Evolutionary conservation across 1,140 invertebrate genomes (phyloP).

Genomic region (Epicauta chinensis): DNA sequence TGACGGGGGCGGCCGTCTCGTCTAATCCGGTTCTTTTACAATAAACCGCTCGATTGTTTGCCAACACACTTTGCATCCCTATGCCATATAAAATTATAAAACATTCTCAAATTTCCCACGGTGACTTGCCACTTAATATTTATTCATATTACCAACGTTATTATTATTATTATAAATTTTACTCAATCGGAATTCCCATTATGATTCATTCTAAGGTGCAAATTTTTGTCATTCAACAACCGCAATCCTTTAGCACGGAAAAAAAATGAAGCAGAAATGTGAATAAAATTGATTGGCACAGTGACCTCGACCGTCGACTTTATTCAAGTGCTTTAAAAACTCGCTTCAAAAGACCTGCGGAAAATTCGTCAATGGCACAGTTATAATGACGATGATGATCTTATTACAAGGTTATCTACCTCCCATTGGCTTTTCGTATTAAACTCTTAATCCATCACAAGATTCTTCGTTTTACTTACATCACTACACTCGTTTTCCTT

Average conservation of each 20-base stretch:
- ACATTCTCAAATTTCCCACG: too few relatives aligned
- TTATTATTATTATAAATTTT: neutral
- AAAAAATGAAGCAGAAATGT: too few relatives aligned
- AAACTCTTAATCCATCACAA: neutral
- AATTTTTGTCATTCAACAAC: too few relatives aligned
- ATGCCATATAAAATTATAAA: conserved; percentile 10
- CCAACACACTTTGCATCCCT: conserved; percentile 30
- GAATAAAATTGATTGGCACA: conserved; percentile 6
- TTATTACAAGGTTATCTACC: conserved; percentile 10
- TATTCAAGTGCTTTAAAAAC: too few relatives aligned
- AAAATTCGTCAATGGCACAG: conserved; percentile 18
- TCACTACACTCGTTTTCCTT: conserved; percentile 30
- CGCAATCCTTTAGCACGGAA: too few relatives aligned
- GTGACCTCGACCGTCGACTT: conserved; percentile 1
- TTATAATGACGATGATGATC: conserved; percentile 2
- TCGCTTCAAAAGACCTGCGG: neutral
- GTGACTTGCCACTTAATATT: too few relatives aligned
- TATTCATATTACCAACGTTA: neutral
- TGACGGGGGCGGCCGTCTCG: neutral
- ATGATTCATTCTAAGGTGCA: too few relatives aligned
- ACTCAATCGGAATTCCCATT: too few relatives aligned
- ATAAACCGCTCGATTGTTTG: conserved; percentile 22
- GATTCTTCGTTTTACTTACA: conserved; percentile 12
- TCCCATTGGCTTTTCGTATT: neutral
- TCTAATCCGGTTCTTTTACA: conserved; percentile 14